Conservation (phyloP, 2,888 invertebrate species). For the Lasioglossum figueresi region DNA sequence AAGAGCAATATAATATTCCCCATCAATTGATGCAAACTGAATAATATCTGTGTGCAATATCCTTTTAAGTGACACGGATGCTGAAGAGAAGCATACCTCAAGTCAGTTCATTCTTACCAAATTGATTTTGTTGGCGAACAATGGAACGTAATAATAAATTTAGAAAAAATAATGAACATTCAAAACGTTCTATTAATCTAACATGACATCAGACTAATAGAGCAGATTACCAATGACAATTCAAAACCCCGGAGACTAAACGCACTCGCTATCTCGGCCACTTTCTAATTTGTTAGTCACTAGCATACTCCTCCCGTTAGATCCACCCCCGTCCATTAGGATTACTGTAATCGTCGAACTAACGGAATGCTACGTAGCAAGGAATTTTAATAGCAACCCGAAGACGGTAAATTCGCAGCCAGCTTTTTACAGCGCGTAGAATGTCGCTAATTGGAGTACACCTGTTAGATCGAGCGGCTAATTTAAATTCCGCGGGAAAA, state of each 20-base stretch:
- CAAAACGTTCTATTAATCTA: too few species aligned
- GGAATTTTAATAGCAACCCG: constrained; percentile 32
- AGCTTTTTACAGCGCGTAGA: constrained; percentile 6
- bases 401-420: constrained; percentile 1
- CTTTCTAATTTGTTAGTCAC: background rate
- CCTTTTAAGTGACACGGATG: background rate
- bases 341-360: background rate
- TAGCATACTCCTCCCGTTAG: background rate
- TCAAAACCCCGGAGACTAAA: background rate
- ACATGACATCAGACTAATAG: background rate
- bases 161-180: too few species aligned
- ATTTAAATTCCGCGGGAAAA: constrained; percentile 38
- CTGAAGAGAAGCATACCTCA: background rate
- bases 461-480: constrained; percentile 23
- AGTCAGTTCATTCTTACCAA: too few species aligned
- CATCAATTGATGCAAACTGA: background rate
- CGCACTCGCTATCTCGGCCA: background rate
- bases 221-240: background rate
- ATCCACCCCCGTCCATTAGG: constrained; percentile 9
- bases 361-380: background rate
- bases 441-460: constrained; percentile 38
- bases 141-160: too few species aligned
- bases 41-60: background rate
- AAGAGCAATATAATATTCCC: background rate
- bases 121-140: too few species aligned